Base-by-base conservation (phyloP, 2,888 invertebrate genomes). In the Nomada ruficornis region DNA sequence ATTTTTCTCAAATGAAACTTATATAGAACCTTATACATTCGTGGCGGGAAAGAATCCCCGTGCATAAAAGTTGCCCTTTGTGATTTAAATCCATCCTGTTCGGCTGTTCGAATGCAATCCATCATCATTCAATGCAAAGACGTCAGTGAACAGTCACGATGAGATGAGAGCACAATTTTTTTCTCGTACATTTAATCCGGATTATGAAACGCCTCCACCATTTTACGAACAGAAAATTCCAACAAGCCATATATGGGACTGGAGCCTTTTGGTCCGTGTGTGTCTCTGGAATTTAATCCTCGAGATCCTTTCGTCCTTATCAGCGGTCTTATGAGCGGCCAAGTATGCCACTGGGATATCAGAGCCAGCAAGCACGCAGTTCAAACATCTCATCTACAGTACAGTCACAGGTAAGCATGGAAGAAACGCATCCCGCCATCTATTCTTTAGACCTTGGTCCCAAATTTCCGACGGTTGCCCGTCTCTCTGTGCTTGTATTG, bases 271-370 rank as follows among this genome's bases (percentile, higher is more conserved):
- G 96, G 96, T 64, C 96, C 98, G 0, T 95, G 97, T 69, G 96
- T 97, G 10, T 97, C 97, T 91, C 94, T 98, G 71, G 98, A 97
- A 93, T 99, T 98, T 94, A 98, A 98, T 94, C 97, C 97, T 57
- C 97, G 98, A 91, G 98, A 98, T 94, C 96, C 96, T 20, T 96
- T 97, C 83, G 95, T 96, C 84, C 94, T 97, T 79, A 96, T 96
- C 26, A 97, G 97, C 82, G 97, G 97, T 63, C 96, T 97, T 94
- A 95, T 96, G 91, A 96, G 96, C 89, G 97, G 97, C 0, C 97
- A 96, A 94, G 96, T 95, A 90, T 93, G 92, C 81, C 86, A 83
- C 84, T 93, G 93, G 93, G 93, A 93, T 80, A 83, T 91, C 68
- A 91, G 93, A 29, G 88, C 84, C 20, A 88, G 91, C 72, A 89